These are phyloP conservation scores for Leucophenga montana DNA, from an alignment of 2,888 invertebrate genomes.

Conservation along the genomic window DNA sequence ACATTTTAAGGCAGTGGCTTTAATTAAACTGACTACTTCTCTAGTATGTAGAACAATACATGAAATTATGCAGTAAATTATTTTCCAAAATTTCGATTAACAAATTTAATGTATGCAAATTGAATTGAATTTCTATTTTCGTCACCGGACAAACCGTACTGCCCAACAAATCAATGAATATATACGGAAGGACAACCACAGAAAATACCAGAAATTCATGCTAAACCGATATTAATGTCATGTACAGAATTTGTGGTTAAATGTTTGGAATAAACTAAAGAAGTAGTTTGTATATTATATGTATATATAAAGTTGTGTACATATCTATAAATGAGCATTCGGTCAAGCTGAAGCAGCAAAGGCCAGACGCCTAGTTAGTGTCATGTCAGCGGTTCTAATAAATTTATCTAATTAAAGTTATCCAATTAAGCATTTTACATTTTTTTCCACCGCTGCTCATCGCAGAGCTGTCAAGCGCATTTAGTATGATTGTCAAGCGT, in stretches of 20 bases:
- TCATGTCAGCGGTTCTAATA: constrained; percentile 29
- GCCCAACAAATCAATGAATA: too few relatives aligned
- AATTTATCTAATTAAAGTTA: constrained; percentile 61
- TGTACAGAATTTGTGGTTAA: constrained; percentile 5
- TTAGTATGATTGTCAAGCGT: constrained; percentile 17
- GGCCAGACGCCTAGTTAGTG: constrained; percentile 24
- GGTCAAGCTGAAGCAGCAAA: background rate
- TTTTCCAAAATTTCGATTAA: background rate
- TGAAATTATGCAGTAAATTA: too few relatives aligned
- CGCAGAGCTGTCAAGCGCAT: constrained; percentile 50
- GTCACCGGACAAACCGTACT: too few relatives aligned
- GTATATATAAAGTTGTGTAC: too few relatives aligned
- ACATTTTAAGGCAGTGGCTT: too few relatives aligned
- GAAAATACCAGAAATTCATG: background rate
- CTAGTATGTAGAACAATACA: too few relatives aligned
- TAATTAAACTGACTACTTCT: too few relatives aligned
- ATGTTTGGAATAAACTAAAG: background rate
- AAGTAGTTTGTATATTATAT: too few relatives aligned
- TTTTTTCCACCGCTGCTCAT: constrained; percentile 25
- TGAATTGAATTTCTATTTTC: too few relatives aligned
- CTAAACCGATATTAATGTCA: constrained; percentile 2
- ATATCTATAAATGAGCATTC: too few relatives aligned
- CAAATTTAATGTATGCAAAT: background rate
- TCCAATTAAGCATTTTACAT: constrained; percentile 50
- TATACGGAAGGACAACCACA: too few relatives aligned